A percentile compares a stretch with the other conserved stretches of the same genome.
Evolutionary conservation across 35 echinoderm and acorn worm species (phyloP).

Genomic region (Ptychodera flava): DNA sequence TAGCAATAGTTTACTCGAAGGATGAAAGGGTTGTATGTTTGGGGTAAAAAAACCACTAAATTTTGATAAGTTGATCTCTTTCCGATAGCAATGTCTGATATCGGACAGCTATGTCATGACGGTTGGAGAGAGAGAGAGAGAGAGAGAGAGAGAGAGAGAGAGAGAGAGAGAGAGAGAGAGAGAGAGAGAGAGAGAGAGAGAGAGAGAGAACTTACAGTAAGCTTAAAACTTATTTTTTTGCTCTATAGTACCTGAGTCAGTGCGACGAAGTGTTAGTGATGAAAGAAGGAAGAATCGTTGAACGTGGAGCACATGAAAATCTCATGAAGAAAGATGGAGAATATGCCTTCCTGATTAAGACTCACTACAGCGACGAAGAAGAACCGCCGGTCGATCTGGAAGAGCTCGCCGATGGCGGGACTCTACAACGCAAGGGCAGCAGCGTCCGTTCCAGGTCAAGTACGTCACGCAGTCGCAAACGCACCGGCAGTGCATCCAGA

Average conservation of each 20-base stretch:
- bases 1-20: too few species aligned
- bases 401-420: conserved; percentile 16
- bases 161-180: neutral
- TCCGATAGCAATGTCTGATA: too few species aligned
- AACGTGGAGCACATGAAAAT: conserved; percentile 62
- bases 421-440: neutral
- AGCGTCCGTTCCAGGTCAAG: neutral
- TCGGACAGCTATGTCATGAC: too few species aligned
- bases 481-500: neutral
- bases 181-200: neutral
- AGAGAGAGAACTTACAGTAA: neutral
- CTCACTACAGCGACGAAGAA: conserved; percentile 61
- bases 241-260: conserved; percentile 73
- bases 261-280: conserved; percentile 80
- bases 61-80: too few species aligned
- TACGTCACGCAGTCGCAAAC: neutral
- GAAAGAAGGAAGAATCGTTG: conserved; percentile 68
- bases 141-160: neutral
- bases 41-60: too few species aligned
- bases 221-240: neutral
- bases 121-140: neutral
- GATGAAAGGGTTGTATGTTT: too few species aligned
- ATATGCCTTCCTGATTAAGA: conserved; percentile 74
- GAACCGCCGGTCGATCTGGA: neutral
- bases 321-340: conserved; percentile 57